phyloP scores from a whole-genome alignment of 2,888 invertebrate genomes.

The Petrophora chlorosata region DNA sequence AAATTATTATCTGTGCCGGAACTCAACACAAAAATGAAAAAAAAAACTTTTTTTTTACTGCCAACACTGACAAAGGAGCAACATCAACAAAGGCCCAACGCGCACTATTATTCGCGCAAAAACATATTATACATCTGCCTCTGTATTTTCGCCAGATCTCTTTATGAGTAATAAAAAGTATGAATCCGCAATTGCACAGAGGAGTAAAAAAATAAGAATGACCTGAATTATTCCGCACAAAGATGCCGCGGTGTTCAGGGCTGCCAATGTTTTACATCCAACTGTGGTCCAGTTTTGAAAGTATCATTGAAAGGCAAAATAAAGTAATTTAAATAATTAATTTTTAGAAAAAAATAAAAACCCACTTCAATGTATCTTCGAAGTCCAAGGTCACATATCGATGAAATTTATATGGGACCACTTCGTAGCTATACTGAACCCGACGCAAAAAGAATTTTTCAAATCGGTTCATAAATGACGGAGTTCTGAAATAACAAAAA shows the following conservation, averaged over 20 bases:
- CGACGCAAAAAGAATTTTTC: too few relatives aligned
- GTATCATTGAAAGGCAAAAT: background rate
- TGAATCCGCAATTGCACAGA: conserved; percentile 19
- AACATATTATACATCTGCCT: conserved; percentile 9
- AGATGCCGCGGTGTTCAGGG: conserved; percentile 1
- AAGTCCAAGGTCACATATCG: too few relatives aligned
- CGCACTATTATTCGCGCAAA: conserved; percentile 6
- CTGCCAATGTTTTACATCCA: background rate
- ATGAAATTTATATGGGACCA: too few relatives aligned
- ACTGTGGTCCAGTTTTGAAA: background rate
- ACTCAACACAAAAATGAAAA: background rate
- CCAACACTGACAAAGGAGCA: background rate
- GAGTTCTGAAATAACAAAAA: too few relatives aligned
- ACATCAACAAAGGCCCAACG: conserved; percentile 12
- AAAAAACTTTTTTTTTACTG: background rate
- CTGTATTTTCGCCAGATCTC: conserved; percentile 11
- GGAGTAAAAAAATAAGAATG: conserved; percentile 24
- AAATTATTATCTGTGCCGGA: too few relatives aligned
- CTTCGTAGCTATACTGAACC: too few relatives aligned
- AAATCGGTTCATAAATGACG: too few relatives aligned
- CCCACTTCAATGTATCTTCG: too few relatives aligned
- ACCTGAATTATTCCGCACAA: conserved; percentile 20
- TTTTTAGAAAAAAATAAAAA: too few relatives aligned
- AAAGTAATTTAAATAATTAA: background rate
- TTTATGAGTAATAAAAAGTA: conserved; percentile 23